These are phyloP conservation scores for Yponomeuta sedellus DNA, from an alignment of 2,888 invertebrate species.

Conservation along the genomic window DNA sequence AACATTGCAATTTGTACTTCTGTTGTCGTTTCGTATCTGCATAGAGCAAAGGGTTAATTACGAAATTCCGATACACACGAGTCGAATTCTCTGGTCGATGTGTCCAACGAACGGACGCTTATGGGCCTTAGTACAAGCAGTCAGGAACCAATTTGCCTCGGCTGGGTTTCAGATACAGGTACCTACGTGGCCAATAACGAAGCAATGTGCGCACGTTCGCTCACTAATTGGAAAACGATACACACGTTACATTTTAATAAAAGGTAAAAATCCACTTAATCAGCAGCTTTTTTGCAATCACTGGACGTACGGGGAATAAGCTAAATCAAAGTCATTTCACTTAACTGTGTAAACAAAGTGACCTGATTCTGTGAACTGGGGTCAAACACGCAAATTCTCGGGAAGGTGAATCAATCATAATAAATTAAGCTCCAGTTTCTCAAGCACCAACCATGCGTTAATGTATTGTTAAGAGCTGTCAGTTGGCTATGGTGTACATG, in stretches of 20 bases:
- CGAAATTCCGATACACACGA: not conserved
- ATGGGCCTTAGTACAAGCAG: not conserved
- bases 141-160: not conserved
- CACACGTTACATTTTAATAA: not conserved
- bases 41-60: not conserved
- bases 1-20: no score
- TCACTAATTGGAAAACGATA: constrained; percentile 3
- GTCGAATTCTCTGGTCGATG: not conserved
- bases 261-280: not conserved
- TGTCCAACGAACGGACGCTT: not conserved
- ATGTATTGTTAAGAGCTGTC: no score
- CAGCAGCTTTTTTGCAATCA: not conserved
- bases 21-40: not conserved
- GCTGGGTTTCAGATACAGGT: not conserved
- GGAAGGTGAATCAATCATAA: no score
- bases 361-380: no score
- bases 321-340: not conserved
- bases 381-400: no score
- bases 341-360: not conserved
- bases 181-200: not conserved
- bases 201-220: not conserved
- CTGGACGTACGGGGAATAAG: not conserved
- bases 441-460: no score
- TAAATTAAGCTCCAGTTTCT: no score
- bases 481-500: no score